These are phyloP conservation scores for Drosophila pruinosa DNA, from an alignment of 1,140 invertebrate species.

Conservation along the genomic window DNA sequence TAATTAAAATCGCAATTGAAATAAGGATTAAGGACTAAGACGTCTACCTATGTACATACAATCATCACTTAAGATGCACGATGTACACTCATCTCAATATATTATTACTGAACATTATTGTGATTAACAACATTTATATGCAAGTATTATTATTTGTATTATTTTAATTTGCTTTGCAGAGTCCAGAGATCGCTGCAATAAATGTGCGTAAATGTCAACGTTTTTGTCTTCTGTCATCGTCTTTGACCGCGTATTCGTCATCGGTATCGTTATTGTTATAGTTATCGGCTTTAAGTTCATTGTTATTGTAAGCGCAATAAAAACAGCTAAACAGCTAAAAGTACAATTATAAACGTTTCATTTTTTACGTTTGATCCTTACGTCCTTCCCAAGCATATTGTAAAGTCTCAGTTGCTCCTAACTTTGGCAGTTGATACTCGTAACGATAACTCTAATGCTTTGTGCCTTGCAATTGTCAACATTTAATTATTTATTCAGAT, in stretches of 20 bases:
- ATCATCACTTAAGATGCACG: too few species aligned
- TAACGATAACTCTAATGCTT: too few species aligned
- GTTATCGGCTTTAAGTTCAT: neutral
- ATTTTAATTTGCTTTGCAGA: neutral
- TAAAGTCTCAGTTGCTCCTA: neutral
- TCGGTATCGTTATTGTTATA: neutral
- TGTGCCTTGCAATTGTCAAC: neutral
- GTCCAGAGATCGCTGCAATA: conserved; percentile 1
- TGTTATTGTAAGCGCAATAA: conserved; percentile 38
- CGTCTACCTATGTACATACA: too few species aligned
- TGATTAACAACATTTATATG: neutral
- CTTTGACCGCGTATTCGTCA: too few species aligned
- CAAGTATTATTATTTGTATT: neutral
- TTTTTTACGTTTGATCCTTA: conserved; percentile 3
- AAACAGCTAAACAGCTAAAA: conserved; percentile 43
- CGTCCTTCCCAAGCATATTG: neutral
- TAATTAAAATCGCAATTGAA: neutral
- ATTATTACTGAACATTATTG: neutral
- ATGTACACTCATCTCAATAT: too few species aligned
- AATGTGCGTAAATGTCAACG: neutral
- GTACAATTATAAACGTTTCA: conserved; percentile 26
- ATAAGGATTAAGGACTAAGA: neutral
- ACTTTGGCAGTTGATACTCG: neutral
- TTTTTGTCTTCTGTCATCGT: neutral
- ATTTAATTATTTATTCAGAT: too few species aligned